Evolutionary conservation across 2,113 vertebrate species (phyloP).

Genomic region (Lates calcarifer): DNA sequence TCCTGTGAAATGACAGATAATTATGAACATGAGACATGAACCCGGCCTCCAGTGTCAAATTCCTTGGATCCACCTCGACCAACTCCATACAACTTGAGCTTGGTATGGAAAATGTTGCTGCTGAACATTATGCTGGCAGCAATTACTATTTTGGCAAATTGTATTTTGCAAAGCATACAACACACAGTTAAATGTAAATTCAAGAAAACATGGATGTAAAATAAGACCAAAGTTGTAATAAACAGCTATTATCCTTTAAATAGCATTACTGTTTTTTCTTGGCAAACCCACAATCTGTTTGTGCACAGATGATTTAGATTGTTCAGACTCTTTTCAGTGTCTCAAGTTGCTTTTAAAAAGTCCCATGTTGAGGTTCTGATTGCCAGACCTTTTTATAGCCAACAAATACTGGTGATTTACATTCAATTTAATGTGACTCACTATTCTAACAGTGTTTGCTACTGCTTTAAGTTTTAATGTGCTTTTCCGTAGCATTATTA

Average conservation of each 20-base stretch:
- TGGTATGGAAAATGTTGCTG: background rate
- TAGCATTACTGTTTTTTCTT: background rate
- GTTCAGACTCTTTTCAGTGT: background rate
- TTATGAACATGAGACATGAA: background rate
- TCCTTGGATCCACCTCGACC: background rate
- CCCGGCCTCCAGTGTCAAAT: background rate
- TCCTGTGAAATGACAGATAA: background rate
- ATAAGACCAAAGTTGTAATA: background rate
- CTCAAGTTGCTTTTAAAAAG: conserved; percentile 7
- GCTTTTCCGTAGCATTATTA: background rate
- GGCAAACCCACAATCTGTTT: background rate
- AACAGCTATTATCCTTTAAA: background rate
- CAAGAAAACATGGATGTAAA: background rate
- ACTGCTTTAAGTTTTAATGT: background rate
- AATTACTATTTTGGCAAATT: too few relatives aligned
- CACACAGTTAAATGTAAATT: background rate
- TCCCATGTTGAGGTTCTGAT: background rate
- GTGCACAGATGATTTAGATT: background rate
- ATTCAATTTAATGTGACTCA: background rate
- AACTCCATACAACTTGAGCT: background rate
- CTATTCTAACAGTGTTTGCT: background rate
- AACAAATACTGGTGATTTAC: background rate
- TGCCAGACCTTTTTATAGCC: background rate
- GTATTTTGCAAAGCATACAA: background rate
- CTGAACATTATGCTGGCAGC: background rate